Evolutionary conservation across 2,888 invertebrate genomes (phyloP).

Genomic region (Drosophila mettleri): DNA sequence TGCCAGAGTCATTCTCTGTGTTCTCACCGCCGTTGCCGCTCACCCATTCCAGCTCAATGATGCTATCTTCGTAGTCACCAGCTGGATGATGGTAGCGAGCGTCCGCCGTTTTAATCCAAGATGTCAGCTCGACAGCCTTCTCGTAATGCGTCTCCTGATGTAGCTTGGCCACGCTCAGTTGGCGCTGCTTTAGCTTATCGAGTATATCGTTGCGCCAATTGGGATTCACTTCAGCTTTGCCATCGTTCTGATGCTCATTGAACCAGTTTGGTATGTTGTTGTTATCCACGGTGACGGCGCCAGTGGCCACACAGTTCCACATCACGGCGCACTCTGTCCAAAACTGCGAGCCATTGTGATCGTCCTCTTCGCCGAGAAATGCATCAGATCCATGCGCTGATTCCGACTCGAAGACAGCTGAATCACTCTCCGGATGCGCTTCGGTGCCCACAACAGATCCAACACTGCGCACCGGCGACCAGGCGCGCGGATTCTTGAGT

Average conservation of each 20-base stretch:
- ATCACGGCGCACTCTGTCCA: slow-evolving; percentile 93
- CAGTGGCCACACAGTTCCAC: slow-evolving; percentile 93
- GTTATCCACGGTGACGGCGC: slow-evolving; percentile 92
- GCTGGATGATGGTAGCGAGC: slow-evolving; percentile 88
- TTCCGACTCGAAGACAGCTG: slow-evolving; percentile 92
- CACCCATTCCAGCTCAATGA: slow-evolving; percentile 93
- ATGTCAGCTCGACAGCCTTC: slow-evolving; percentile 92
- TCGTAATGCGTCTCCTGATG: slow-evolving; percentile 88
- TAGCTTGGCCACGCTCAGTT: slow-evolving; percentile 84
- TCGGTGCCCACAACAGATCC: slow-evolving; percentile 93
- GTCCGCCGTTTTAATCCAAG: slow-evolving; percentile 94
- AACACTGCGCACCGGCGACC: slow-evolving; percentile 95
- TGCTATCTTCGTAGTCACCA: slow-evolving; percentile 89
- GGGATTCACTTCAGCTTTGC: slow-evolving; percentile 88
- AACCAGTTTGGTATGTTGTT: slow-evolving; percentile 92
- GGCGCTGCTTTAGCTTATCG: slow-evolving; percentile 88
- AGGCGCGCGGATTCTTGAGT: slow-evolving; percentile 92
- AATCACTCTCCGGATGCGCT: slow-evolving; percentile 94
- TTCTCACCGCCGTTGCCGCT: slow-evolving; percentile 86
- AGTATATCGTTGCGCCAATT: slow-evolving; percentile 92
- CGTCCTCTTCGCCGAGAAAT: slow-evolving; percentile 90
- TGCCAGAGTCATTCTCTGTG: slow-evolving; percentile 88
- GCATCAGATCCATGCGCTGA: slow-evolving; percentile 90
- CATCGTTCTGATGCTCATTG: slow-evolving; percentile 86
- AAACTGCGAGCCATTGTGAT: slow-evolving; percentile 87